Percentiles rank a stretch among this genome's conserved stretches.
Evolutionary conservation across 2,888 invertebrate species (phyloP).

Genomic region (Dorcus parallelipipedus): DNA sequence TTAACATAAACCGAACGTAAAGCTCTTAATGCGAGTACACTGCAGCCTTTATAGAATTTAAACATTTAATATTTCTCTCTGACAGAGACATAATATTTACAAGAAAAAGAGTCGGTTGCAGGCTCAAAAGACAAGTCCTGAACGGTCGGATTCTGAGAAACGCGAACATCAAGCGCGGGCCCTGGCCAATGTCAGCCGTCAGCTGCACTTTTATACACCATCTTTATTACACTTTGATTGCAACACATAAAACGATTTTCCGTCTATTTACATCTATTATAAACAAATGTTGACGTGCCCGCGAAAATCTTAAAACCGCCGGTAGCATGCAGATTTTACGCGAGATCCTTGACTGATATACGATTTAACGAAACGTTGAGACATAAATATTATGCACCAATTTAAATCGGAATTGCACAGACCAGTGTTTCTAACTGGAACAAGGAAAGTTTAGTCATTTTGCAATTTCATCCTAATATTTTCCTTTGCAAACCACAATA

Average conservation of each 20-base stretch:
- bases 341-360: not conserved
- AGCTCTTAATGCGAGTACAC: too few species aligned
- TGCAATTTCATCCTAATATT: too few species aligned
- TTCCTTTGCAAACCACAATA: too few species aligned
- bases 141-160: conserved; percentile 16
- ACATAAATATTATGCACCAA: too few species aligned
- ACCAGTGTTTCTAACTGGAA: too few species aligned
- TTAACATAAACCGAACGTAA: too few species aligned
- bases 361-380: not conserved
- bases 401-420: too few species aligned
- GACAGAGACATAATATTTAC: not conserved
- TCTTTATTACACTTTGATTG: conserved; percentile 25
- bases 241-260: conserved; percentile 21
- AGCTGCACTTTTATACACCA: conserved; percentile 21
- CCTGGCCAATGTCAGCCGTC: conserved; percentile 23
- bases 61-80: not conserved
- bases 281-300: conserved; percentile 15
- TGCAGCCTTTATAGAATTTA: too few species aligned
- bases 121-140: not conserved
- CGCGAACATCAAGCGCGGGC: conserved; percentile 12
- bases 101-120: not conserved
- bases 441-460: too few species aligned
- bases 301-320: conserved; percentile 7
- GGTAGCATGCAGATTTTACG: not conserved
- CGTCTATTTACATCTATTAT: conserved; percentile 17